Base-by-base conservation (phyloP, 2,888 invertebrate genomes). In the Phanerotoma sp. region DNA sequence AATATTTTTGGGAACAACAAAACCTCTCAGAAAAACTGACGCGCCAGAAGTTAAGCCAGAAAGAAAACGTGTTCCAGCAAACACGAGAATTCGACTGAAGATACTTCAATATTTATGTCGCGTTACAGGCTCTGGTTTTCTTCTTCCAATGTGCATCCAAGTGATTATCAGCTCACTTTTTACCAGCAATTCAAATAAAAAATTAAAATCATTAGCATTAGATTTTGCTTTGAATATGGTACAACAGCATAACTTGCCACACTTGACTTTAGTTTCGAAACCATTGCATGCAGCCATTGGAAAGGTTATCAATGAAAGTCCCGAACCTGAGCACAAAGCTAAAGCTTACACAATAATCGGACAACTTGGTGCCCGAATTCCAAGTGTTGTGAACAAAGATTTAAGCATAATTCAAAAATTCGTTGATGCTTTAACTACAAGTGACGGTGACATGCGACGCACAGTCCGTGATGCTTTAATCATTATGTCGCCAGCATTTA, bases 151-250 rank as follows among this genome's bases (percentile, higher is more conserved):
- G 49, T 89, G 90, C 63, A 88, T 95, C 37, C 77, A 86, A 89
- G 85, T 92, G 33, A 86, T 94, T 49, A 95, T 94, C 77, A 93
- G 94, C 65, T 89, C 92, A 3, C 79, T 96, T 10, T 93, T 90
- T 75, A 93, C 93, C 22, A 83, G 82, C 4, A 89, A 88, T 66
- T 91, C 93, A 0, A 94, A 93, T 77, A 82, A 87, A 0, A 87
- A 92, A 65, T 82, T 96, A 55, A 90, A 92, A 66, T 86, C 86
- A 5, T 80, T 90, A 76, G 89, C 93, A 1, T 79, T 96, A 11
- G 88, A 89, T 75, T 93, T 91, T 77, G 84, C 91, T 10, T 83
- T 88, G 54, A 89, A 91, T 67, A 84, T 94, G 42, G 86, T 93
- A 41, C 84, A 86, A 73, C 85, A 88, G 92, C 87, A 86, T 56